phyloP scores from a whole-genome alignment of 2,113 vertebrate genomes.

The Spea bombifrons region DNA sequence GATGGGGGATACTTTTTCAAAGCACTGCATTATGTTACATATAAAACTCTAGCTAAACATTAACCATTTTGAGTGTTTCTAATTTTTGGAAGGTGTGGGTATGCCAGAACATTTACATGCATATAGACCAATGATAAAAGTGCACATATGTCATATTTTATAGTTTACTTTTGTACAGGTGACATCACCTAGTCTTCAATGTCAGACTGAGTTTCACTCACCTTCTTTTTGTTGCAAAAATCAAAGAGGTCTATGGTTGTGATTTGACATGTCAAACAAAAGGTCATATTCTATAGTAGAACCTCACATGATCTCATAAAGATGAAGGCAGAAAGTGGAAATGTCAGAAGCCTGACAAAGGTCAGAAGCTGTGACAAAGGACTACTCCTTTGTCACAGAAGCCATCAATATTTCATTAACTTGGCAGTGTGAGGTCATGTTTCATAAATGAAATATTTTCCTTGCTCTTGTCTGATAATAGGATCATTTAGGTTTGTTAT shows the following conservation, averaged over 20 bases:
- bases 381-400: constrained; percentile 35
- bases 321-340: constrained; percentile 32
- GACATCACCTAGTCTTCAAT: constrained; percentile 4
- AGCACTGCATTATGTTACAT: too few relatives aligned
- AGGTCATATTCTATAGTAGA: constrained; percentile 38
- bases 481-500: constrained; percentile 21
- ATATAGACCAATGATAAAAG: too few relatives aligned
- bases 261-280: constrained; percentile 25
- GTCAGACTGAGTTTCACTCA: not conserved
- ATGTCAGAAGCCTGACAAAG: constrained; percentile 40
- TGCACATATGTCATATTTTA: too few relatives aligned
- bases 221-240: constrained; percentile 20
- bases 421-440: constrained; percentile 22
- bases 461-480: constrained; percentile 42
- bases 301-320: constrained; percentile 31
- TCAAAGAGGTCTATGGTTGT: constrained; percentile 34
- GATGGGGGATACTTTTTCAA: too few relatives aligned
- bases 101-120: too few relatives aligned
- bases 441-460: constrained; percentile 15
- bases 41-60: too few relatives aligned
- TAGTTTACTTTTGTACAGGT: not conserved
- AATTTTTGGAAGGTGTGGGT: too few relatives aligned
- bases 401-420: constrained; percentile 43
- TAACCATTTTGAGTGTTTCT: too few relatives aligned
- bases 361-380: too few relatives aligned